Evolutionary conservation across 2,113 vertebrate genomes (phyloP).

Genomic region (Phocoena sinus): DNA sequence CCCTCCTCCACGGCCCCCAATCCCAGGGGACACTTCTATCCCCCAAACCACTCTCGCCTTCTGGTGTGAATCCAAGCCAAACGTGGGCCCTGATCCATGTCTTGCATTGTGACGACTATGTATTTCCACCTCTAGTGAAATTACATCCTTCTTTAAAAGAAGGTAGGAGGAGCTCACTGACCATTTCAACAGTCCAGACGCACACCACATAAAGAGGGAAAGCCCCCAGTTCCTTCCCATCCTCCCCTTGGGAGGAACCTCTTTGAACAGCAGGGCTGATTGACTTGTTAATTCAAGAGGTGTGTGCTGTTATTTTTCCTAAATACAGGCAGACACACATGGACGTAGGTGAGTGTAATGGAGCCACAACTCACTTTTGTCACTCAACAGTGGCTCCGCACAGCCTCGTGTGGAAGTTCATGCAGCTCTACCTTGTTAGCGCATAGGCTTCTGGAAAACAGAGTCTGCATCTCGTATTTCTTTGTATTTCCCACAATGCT

Average conservation of each 20-base stretch:
- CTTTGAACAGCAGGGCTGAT: too few species aligned
- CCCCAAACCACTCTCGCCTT: background rate
- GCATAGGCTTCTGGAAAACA: fast-evolving
- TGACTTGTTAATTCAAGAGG: too few species aligned
- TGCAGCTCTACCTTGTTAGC: fast-evolving
- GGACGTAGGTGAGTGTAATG: fast-evolving
- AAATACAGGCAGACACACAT: fast-evolving
- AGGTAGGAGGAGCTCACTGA: background rate
- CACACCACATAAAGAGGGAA: fast-evolving
- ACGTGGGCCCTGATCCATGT: fast-evolving
- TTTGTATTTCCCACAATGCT: background rate
- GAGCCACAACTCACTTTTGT: fast-evolving
- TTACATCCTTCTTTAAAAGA: fast-evolving
- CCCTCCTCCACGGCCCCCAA: fast-evolving
- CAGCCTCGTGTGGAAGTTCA: fast-evolving
- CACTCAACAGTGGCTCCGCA: fast-evolving
- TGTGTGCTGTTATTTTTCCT: background rate
- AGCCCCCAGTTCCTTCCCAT: fast-evolving
- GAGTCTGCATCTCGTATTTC: too few species aligned
- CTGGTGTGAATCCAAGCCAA: background rate
- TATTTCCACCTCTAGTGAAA: fast-evolving
- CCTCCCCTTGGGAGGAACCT: background rate
- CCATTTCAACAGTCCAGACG: fast-evolving
- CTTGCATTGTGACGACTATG: fast-evolving
- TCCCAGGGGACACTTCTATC: fast-evolving